Evolutionary conservation across 2,113 vertebrate genomes (phyloP).

Genomic region (Prinia subflava): DNA sequence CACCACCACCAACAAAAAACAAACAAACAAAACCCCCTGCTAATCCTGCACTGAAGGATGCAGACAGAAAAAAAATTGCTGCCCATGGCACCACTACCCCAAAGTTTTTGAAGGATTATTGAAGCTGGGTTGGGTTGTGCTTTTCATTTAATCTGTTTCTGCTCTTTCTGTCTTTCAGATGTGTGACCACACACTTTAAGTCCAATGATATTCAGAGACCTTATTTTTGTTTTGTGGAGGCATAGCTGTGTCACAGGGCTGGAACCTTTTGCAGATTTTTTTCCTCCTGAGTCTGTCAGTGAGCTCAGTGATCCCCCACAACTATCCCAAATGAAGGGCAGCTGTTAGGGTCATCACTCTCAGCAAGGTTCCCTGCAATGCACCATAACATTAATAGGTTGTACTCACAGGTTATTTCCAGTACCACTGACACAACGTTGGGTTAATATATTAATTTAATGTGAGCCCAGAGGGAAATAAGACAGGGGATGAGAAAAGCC

Average conservation of each 20-base stretch:
- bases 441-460: slow-evolving; percentile 24
- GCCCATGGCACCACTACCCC: not conserved
- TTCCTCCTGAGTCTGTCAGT: not conserved
- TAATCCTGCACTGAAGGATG: not conserved
- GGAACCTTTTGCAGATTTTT: not conserved
- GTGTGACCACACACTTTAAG: not conserved
- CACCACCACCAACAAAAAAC: not conserved
- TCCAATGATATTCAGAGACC: not conserved
- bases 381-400: not conserved
- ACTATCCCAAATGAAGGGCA: not conserved
- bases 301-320: not conserved
- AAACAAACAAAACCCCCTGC: no score
- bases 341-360: not conserved
- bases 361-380: not conserved
- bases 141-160: not conserved
- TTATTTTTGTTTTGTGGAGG: not conserved
- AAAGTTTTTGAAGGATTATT: not conserved
- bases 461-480: slow-evolving; percentile 2
- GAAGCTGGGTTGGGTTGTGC: not conserved
- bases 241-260: not conserved
- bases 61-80: not conserved
- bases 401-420: slow-evolving; percentile 1
- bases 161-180: not conserved
- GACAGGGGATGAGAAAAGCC: not conserved
- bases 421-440: not conserved